phyloP scores from a whole-genome alignment of 2,888 invertebrate species.

The Spodoptera picta region DNA sequence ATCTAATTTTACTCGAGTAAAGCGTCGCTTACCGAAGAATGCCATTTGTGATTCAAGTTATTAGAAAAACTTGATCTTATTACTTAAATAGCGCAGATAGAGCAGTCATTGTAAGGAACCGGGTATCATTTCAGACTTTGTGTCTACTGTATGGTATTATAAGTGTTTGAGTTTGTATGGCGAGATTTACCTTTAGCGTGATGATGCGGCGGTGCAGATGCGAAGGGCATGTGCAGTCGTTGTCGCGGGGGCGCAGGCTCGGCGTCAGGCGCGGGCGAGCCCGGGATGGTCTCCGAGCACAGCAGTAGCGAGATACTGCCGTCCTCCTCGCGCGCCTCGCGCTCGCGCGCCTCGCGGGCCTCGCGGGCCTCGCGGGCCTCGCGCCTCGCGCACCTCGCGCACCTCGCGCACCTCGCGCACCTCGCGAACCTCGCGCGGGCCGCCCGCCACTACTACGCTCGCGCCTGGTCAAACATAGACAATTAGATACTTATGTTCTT shows the following conservation, averaged over 20 bases:
- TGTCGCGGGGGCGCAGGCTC: constrained; percentile 86
- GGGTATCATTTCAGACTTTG: too few relatives aligned
- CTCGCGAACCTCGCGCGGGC: constrained; percentile 59
- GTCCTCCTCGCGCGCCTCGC: constrained; percentile 83
- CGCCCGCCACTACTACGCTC: constrained; percentile 75
- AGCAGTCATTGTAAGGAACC: too few relatives aligned
- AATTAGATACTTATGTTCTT: too few relatives aligned
- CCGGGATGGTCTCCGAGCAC: constrained; percentile 97
- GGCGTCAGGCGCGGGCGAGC: constrained; percentile 93
- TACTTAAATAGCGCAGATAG: too few relatives aligned
- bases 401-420: constrained; percentile 45
- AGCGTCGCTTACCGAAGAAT: too few relatives aligned
- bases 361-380: constrained; percentile 66
- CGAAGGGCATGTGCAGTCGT: constrained; percentile 91
- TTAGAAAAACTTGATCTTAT: too few relatives aligned
- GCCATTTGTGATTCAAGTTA: too few relatives aligned
- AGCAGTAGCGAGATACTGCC: constrained; percentile 92
- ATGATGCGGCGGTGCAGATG: constrained; percentile 89
- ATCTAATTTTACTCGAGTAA: too few relatives aligned
- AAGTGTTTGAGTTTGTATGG: neutral
- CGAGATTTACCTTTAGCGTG: constrained; percentile 63
- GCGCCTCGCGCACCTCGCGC: constrained; percentile 79
- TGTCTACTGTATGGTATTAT: neutral
- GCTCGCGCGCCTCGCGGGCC: constrained; percentile 36
- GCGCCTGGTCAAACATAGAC: constrained; percentile 61